Evolutionary conservation across 2,797 vertebrate species (phyloP).

Genomic region (Choloepus didactylus): DNA sequence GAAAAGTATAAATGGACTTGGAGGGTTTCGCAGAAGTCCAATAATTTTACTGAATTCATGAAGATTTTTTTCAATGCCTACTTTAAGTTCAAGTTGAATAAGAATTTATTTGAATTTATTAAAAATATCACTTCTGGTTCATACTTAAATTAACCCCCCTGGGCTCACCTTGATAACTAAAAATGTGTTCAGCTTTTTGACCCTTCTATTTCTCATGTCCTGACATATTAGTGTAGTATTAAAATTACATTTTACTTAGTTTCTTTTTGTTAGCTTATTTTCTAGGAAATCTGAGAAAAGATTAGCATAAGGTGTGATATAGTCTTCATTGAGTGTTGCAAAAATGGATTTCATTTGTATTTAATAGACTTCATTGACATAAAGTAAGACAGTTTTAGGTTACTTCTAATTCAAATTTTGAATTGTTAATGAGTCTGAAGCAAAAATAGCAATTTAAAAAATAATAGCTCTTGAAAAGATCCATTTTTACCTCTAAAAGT

Average conservation of each 20-base stretch:
- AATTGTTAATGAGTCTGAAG: conserved; percentile 78
- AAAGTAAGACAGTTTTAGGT: conserved; percentile 77
- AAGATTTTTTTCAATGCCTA: conserved; percentile 51
- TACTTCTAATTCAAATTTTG: conserved; percentile 75
- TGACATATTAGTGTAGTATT: conserved; percentile 37
- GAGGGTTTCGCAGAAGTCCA: conserved; percentile 5
- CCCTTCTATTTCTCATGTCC: conserved; percentile 42
- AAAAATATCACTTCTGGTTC: conserved; percentile 23
- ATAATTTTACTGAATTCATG: conserved; percentile 34
- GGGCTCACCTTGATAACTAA: conserved; percentile 64
- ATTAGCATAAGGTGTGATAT: conserved; percentile 64
- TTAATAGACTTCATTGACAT: conserved; percentile 70
- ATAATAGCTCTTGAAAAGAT: conserved; percentile 66
- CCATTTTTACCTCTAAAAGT: conserved; percentile 62
- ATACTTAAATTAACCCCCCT: conserved; percentile 72
- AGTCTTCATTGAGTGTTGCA: conserved; percentile 63
- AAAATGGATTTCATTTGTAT: conserved; percentile 72
- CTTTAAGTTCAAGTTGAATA: conserved; percentile 66
- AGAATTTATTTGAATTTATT: conserved; percentile 57
- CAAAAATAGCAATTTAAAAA: conserved; percentile 76
- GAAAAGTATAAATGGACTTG: conserved; percentile 9
- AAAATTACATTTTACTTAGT: conserved; percentile 66
- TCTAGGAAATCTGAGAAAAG: conserved; percentile 70
- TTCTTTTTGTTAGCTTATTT: conserved; percentile 65
- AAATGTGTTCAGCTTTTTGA: conserved; percentile 52